Base-by-base conservation (phyloP, 2,888 invertebrate genomes). In the Bembecia ichneumoniformis region DNA sequence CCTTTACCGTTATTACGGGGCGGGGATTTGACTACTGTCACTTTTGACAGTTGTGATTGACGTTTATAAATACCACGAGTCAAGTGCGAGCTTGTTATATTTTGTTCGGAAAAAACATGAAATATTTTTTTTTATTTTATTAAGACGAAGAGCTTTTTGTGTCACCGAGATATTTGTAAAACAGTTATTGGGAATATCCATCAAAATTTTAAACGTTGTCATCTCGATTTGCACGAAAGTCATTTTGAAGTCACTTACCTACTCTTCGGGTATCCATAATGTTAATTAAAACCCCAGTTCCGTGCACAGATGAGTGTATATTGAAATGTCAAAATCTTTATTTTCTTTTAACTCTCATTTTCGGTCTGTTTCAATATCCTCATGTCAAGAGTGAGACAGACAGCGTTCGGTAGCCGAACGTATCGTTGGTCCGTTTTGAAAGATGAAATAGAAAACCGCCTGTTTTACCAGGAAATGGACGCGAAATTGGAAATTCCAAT, bases 311-410 rank as follows among this genome's bases (percentile, higher is more conserved):
- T 78, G 83, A 84, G 82, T 84, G 83, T 81, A 84, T 84, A 84
- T 84, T 82, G 86, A 77, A 83, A 82, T 64, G 84, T 86, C 86
- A 82, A 77, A 80, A 78, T 75, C 74, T 71, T 67, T 68, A 71
- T 72, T 82, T 84, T 82, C 83, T 86, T 86, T 84, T 84, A 68
- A 76, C 76, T 81, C 76, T 82, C 76, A 83, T 86, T 86, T 82
- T 80, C 68, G 76, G 74, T 68, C 71, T 66, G 68, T 74, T 77
- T 73, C 83, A 81, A 82, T 80, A 83, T 82, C 78, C 77, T 79
- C 71, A 68, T 74, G 84, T 84, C 82, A 80, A 67, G 74, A 66
- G 68, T 51, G 74, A 73, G 75, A 78, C 62, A 68, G 79, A 72
- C 78, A 66, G 72, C 62, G 55, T 17, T 64, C 69, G 71, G 64